Base-by-base conservation (phyloP, 2,888 invertebrate species). In the Linyphia triangularis region DNA sequence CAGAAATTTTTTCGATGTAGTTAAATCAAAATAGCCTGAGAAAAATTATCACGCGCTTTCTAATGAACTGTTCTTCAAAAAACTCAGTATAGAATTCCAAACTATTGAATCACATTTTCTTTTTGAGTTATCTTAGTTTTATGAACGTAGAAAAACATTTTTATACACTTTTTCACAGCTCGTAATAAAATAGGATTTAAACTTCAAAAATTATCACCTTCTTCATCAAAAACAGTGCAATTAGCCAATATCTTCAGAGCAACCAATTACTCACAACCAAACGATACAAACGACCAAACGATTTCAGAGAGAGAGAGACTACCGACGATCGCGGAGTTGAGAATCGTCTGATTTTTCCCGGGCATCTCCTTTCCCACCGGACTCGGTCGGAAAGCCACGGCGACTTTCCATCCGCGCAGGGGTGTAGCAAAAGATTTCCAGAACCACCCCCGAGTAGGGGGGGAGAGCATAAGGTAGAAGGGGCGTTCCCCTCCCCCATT, bases 401-500 rank as follows among this genome's bases (percentile, higher is more conserved):
- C 61, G 70, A 22, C 81, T 26, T 24, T 24, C 16, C 28, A 19
- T 7, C 72, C 61, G 72, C 82, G 82, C 82, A 81, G 57, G 70
- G 69, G 81, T 30, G 22, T 30, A 33, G 61, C 57, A 57, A 16
- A 40, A 22, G 26, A n/a, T 72, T 28, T 59, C 65, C 22, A 61
- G 61, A 61, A 72, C 63, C 28, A 72, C 26, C 82, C 72, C 78
- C 59, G 51, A 19, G n/a, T 19, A 19, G 73, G 9, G 33, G 33
- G 33, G 33, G 33, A 33, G n/a, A 51, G 67, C 63, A 40, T n/a
- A 40, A 19, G 30, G 77, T 59, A 37, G 33, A 10, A 33, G 67
- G 16, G 33, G 67, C 37, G 40, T 40, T 51, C 9, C 33, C 33
- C 33, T 9, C 33, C 9, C 33, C 5, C 33, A 33, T 33, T 6